Evolutionary conservation across 2,113 vertebrate genomes (phyloP), one percentile per base, ranked within the genome.

Genomic region (Chloroceryle aenea): DNA sequence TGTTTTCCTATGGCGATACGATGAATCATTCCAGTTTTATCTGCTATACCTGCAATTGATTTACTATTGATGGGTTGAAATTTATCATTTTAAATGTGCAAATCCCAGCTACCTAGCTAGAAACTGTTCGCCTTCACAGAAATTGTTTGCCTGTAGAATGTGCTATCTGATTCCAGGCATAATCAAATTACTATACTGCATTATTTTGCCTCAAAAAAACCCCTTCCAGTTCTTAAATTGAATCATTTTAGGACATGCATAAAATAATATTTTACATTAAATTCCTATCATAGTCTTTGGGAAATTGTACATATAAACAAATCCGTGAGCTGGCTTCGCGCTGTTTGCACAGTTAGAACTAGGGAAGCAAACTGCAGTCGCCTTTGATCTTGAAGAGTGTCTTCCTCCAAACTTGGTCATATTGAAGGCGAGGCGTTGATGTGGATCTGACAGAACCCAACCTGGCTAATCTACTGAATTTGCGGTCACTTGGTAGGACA

Each of bases 21-120:
- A 95, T 98, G 96, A 98, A 97, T 97, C 97, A 97, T 98, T 98
- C 95, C 86, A 90, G 91, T 95, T 98, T 98, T 98, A 96, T 97
- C 98, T 98, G 93, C 88, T 89, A 87, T 97, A 97, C 98, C 97
- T 97, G 93, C 93, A 94, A 97, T 96, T 97, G 98, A 98, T 98
- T 98, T 98, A 95, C 92, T 93, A 96, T 96, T 84, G 96, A 97
- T 96, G 91, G 95, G 76, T 87, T 97, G 97, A 93, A 95, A 97
- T 98, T 97, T 94, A 97, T 98, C 97, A 97, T 96, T 97, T 97
- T 89, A 90, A 94, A 96, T 96, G 92, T 94, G 87, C 40, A 42
- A 97, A 97, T 97, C 91, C 75, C 74, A 93, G 87, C 97, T 92
- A 84, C 91, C 52, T 63, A 85, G 75, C 94, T 93, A 85, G 82